Base-by-base conservation (phyloP, 2,113 vertebrate genomes). In the Oplegnathus fasciatus region DNA sequence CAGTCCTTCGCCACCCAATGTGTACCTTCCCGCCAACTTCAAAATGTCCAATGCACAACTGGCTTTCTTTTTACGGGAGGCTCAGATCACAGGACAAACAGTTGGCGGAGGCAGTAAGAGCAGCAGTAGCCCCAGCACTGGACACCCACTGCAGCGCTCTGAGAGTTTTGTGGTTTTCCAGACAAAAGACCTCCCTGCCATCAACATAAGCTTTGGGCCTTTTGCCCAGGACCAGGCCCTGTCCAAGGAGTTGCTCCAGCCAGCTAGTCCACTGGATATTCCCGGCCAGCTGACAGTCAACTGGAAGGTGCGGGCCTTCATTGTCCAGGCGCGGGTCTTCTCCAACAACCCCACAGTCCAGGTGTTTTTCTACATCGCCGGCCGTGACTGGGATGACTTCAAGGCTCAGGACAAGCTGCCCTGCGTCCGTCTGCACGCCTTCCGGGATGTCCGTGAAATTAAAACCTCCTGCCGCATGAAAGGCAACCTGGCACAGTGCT, bases 241-340 rank as follows among this genome's bases (percentile, higher is more conserved):
- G 75, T 97, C 97, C 86, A 97, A 97, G 90, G 98, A 99, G 85
- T 86, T 99, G 42, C 96, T 99, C 26, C 98, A 99, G 94, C 98
- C 98, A 0, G 95, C 98, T 65, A 97, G 98, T 92, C 97, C 98
- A 2, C 90, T 99, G 95, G 97, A 99, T 88, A 96, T 99, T 42
- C 97, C 97, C 0, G 96, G 97, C 75, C 95, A 97, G 86, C 94
- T 99, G 87, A 99, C 98, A 0, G 97, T 99, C 91, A 98, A 97
- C 95, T 99, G 98, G 98, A 99, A 99, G 90, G 97, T 99, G 30
- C 96, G 98, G n/a, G 98, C 98, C 58, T 99, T 98, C 93, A 99
- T 99, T 34, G 96, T 99, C 17, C 97, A 97, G 50, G 91, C 97
- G 0, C 95, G 96, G 42, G 97, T 99, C 83, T 96, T 97, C 67